These are phyloP conservation scores for Ditylenchus dipsaci DNA, from an alignment of 1,140 invertebrate species.

Conservation along the genomic window DNA sequence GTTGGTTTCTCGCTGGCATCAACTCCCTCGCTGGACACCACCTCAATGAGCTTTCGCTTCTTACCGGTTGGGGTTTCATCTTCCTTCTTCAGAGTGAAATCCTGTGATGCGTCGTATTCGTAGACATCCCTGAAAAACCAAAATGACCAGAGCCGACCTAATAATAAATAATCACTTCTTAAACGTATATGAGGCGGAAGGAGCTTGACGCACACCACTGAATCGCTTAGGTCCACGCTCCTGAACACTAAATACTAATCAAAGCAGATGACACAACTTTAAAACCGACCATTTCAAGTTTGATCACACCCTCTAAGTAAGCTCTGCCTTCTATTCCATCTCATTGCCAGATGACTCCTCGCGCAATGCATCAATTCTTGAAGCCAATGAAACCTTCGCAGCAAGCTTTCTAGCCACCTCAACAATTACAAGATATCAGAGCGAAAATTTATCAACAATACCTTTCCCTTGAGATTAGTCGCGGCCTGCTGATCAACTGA, in stretches of 20 bases:
- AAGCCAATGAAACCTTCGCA: constrained; percentile 85
- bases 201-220: constrained; percentile 27
- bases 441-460: constrained; percentile 31
- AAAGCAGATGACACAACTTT: too few species aligned
- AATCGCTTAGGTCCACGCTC: constrained; percentile 21
- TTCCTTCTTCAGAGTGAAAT: not conserved
- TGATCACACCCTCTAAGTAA: constrained; percentile 44
- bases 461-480: constrained; percentile 82
- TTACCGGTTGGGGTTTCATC: too few species aligned
- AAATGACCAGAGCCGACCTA: not conserved
- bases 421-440: not conserved
- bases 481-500: constrained; percentile 81
- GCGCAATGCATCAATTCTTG: constrained; percentile 88
- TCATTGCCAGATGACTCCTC: constrained; percentile 63
- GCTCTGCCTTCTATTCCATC: constrained; percentile 48
- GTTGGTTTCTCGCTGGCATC: too few species aligned
- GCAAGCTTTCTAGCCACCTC: constrained; percentile 93
- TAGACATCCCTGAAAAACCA: not conserved
- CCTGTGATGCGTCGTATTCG: not conserved
- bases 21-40: too few species aligned
- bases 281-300: constrained; percentile 23
- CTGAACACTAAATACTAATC: constrained; percentile 7
- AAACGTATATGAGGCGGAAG: constrained; percentile 45
- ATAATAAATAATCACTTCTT: constrained; percentile 40
- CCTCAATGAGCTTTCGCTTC: too few species aligned